Evolutionary conservation across 2,888 invertebrate species (phyloP).

Genomic region (Nomada flava): DNA sequence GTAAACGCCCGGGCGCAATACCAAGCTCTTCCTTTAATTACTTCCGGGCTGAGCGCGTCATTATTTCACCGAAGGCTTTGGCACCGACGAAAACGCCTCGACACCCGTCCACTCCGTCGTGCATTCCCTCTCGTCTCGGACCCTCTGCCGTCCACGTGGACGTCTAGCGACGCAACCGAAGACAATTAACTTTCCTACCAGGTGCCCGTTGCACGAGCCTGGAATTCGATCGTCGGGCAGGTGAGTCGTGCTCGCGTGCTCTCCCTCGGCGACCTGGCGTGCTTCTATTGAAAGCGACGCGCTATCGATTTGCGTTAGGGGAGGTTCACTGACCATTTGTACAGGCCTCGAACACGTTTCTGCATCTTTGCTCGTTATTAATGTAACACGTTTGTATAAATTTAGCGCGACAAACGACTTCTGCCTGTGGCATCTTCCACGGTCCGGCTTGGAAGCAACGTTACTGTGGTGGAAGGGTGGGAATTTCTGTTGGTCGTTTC

Average conservation of each 20-base stretch:
- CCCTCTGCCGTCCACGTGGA: background rate
- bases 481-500: too few species aligned
- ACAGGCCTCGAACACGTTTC: slow-evolving; percentile 14
- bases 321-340: slow-evolving; percentile 70
- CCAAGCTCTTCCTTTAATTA: slow-evolving; percentile 60
- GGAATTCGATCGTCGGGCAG: slow-evolving; percentile 71
- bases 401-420: background rate
- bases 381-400: slow-evolving; percentile 2
- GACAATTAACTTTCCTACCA: slow-evolving; percentile 64
- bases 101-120: slow-evolving; percentile 2
- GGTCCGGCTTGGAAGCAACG: too few species aligned
- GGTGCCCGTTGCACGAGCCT: slow-evolving; percentile 64
- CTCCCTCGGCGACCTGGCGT: slow-evolving; percentile 59
- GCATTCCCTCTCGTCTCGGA: background rate
- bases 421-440: too few species aligned
- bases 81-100: slow-evolving; percentile 34
- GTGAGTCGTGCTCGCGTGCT: slow-evolving; percentile 67
- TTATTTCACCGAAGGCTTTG: slow-evolving; percentile 44
- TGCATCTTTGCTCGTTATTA: slow-evolving; percentile 17
- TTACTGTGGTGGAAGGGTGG: too few species aligned
- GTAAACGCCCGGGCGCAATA: background rate
- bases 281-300: slow-evolving; percentile 64
- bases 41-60: slow-evolving; percentile 51
- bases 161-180: slow-evolving; percentile 19
- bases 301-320: slow-evolving; percentile 67